Percentiles rank a stretch among this genome's conserved stretches.
Evolutionary conservation across 2,888 invertebrate species (phyloP).

Genomic region (Furcula furcula): DNA sequence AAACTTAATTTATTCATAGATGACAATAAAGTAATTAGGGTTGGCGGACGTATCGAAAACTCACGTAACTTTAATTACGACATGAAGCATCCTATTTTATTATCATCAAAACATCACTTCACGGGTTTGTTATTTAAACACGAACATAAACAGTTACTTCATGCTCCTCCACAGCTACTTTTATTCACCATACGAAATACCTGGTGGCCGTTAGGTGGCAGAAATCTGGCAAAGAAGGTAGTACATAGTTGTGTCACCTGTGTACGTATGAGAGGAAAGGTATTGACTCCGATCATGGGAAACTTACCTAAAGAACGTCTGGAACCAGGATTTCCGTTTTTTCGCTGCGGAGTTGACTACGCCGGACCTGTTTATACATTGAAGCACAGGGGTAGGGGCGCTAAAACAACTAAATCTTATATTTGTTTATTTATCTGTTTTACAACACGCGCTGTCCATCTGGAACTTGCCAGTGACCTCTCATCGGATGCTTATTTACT

Average conservation of each 20-base stretch:
- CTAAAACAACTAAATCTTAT: background rate
- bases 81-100: background rate
- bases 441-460: background rate
- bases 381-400: background rate
- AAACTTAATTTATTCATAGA: conserved; percentile 1
- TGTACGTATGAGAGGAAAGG: background rate
- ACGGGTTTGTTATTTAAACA: background rate
- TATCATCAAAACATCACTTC: background rate
- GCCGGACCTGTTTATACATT: conserved; percentile 1
- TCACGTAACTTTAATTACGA: background rate
- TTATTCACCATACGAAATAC: background rate
- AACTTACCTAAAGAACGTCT: conserved; percentile 3
- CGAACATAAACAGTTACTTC: background rate
- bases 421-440: background rate
- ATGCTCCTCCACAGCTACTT: background rate
- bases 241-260: background rate
- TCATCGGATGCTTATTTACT: background rate
- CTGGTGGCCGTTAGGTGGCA: background rate
- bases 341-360: conserved; percentile 2
- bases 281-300: background rate
- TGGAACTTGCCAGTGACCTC: background rate
- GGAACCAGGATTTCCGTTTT: background rate
- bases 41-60: conserved; percentile 1
- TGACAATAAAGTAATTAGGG: background rate
- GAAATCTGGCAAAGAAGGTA: background rate